phyloP scores from a whole-genome alignment of 2,888 invertebrate species.

The Eurytoma adleriae region DNA sequence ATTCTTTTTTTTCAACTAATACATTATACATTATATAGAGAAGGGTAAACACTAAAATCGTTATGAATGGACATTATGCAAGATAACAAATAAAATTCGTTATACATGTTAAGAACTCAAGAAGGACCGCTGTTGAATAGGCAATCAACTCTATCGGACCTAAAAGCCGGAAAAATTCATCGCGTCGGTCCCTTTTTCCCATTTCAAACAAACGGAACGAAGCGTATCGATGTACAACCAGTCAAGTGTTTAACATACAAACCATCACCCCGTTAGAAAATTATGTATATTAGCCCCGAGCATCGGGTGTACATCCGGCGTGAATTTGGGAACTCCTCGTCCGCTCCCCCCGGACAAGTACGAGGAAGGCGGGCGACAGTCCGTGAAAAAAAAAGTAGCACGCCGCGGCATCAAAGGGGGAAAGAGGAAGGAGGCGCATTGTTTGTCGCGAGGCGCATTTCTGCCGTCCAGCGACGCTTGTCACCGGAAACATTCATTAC shows the following conservation, averaged over 20 bases:
- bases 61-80: too few relatives aligned
- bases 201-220: neutral
- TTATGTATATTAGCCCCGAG: constrained; percentile 39
- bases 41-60: too few relatives aligned
- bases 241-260: constrained; percentile 18
- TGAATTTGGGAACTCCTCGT: constrained; percentile 42
- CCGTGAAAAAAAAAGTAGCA: constrained; percentile 6
- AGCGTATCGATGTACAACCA: neutral
- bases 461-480: constrained; percentile 50
- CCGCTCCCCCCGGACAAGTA: neutral
- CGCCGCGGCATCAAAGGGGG: neutral
- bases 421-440: constrained; percentile 59
- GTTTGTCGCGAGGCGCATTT: constrained; percentile 59
- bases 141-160: too few relatives aligned
- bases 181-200: neutral
- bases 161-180: neutral
- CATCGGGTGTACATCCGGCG: constrained; percentile 41
- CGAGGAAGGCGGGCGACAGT: constrained; percentile 14
- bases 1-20: too few relatives aligned
- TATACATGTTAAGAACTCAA: too few relatives aligned
- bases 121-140: too few relatives aligned
- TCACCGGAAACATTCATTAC: constrained; percentile 75
- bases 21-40: too few relatives aligned
- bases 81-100: too few relatives aligned
- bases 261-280: constrained; percentile 20